These are phyloP conservation scores for Plestiodon gilberti DNA, from an alignment of 2,113 vertebrate genomes.

Conservation along the genomic window DNA sequence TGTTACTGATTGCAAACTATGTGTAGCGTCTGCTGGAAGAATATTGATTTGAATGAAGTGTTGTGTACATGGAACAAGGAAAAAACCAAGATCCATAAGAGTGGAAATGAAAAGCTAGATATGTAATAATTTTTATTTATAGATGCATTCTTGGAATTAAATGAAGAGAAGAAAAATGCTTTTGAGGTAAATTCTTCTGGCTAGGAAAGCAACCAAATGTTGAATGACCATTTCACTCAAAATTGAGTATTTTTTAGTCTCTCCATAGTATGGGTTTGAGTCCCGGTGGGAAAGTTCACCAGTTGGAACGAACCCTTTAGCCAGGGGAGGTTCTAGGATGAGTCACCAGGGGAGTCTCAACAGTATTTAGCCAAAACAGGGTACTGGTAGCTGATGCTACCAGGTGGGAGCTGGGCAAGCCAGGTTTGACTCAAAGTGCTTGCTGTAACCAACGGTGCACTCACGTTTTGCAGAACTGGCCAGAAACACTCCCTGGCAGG, in stretches of 20 bases:
- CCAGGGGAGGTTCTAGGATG: no score
- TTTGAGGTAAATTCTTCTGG: neutral
- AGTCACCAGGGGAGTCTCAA: no score
- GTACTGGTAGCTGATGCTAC: no score
- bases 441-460: no score
- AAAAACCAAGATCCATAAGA: conserved; percentile 54
- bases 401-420: no score
- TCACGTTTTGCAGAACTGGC: no score
- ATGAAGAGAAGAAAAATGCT: conserved; percentile 33
- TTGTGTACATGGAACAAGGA: conserved; percentile 64
- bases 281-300: no score
- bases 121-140: conserved; percentile 63
- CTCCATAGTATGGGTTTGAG: no score
- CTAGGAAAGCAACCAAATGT: conserved; percentile 55
- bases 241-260: neutral
- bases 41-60: conserved; percentile 70
- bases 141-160: conserved; percentile 62
- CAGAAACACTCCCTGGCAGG: no score
- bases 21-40: conserved; percentile 60
- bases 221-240: conserved; percentile 15
- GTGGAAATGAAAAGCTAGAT: conserved; percentile 63
- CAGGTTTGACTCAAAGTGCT: no score
- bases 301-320: no score
- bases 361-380: no score
- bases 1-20: conserved; percentile 59